Percentiles rank a stretch among this genome's conserved stretches.
phyloP scores from a whole-genome alignment of 2,888 invertebrate genomes.

The Serrognathus titanus region DNA sequence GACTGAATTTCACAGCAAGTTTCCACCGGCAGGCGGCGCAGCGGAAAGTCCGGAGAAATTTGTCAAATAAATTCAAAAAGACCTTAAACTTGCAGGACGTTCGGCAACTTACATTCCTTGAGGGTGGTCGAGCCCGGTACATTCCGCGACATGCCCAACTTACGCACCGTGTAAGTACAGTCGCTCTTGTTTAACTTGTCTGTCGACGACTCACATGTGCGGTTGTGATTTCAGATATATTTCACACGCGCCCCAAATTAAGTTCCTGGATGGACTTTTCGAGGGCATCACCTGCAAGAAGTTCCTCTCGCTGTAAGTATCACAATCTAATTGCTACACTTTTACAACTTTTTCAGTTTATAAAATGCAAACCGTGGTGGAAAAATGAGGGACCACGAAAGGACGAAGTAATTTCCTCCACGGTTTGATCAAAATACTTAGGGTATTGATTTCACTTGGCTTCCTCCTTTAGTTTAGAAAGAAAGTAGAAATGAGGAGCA shows the following conservation, averaged over 20 bases:
- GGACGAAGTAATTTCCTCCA: too few species aligned
- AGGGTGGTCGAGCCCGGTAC: conserved; percentile 57
- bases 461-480: too few species aligned
- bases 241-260: conserved; percentile 63
- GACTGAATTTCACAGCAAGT: too few species aligned
- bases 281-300: conserved; percentile 50
- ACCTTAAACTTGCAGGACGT: conserved; percentile 49
- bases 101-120: conserved; percentile 56
- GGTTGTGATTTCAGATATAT: conserved; percentile 57
- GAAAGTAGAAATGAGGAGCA: too few species aligned
- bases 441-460: too few species aligned
- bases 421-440: too few species aligned
- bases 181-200: conserved; percentile 1
- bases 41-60: too few species aligned
- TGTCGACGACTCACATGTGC: neutral
- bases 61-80: too few species aligned
- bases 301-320: conserved; percentile 62
- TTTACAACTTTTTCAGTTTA: neutral
- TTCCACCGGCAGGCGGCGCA: too few species aligned
- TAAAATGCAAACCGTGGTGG: too few species aligned
- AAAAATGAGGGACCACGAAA: too few species aligned
- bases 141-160: conserved; percentile 57
- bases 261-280: conserved; percentile 53
- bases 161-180: conserved; percentile 46
- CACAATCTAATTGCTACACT: too few species aligned